Evolutionary conservation across 2,888 invertebrate species (phyloP).

Genomic region (Epiblema foenella): DNA sequence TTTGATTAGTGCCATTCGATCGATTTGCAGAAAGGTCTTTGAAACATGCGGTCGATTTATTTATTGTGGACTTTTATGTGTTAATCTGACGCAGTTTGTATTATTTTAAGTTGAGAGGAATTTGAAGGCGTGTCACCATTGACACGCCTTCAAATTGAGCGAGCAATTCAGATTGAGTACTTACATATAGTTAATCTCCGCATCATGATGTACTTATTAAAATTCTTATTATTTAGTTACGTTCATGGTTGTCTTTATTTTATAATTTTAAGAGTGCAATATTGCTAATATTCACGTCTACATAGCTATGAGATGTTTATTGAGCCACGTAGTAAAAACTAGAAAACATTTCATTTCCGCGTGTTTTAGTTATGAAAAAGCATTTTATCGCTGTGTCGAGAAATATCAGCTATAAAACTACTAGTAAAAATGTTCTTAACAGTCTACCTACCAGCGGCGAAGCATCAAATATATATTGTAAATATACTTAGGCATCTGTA

Average conservation of each 20-base stretch:
- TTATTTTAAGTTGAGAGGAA: background rate
- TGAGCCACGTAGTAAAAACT: background rate
- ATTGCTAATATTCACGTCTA: background rate
- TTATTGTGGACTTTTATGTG: no score
- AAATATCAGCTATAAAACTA: background rate
- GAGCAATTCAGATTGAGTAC: no score
- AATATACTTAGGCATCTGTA: no score
- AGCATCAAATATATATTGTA: no score
- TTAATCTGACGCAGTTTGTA: no score
- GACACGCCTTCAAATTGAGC: no score
- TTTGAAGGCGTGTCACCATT: no score
- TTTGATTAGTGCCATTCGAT: background rate
- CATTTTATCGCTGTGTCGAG: conserved; percentile 5
- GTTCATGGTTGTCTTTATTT: background rate
- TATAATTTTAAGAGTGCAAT: background rate
- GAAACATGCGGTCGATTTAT: no score
- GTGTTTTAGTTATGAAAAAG: background rate
- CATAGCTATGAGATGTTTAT: background rate
- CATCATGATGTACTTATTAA: background rate
- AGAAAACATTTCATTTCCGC: background rate
- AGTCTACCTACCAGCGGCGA: background rate
- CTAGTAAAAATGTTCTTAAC: no score
- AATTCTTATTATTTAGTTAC: background rate
- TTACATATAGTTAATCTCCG: conserved; percentile 11
- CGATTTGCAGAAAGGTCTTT: no score